phyloP scores from a whole-genome alignment of 2,888 invertebrate species.

The Hemaris fuciformis region DNA sequence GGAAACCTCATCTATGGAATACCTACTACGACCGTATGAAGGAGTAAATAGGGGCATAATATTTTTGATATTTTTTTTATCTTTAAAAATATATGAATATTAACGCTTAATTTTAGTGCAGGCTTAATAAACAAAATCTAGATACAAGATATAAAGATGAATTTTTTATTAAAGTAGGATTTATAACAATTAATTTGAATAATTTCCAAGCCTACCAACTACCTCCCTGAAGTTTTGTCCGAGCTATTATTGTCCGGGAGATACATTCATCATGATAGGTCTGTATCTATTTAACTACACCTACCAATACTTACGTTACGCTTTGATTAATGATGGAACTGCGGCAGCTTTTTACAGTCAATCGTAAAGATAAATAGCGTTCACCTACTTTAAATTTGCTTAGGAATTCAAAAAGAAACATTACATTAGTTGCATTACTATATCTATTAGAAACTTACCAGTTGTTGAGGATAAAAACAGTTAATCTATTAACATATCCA shows the following conservation, averaged over 20 bases:
- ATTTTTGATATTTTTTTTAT: too few species aligned
- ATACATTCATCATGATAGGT: slow-evolving; percentile 53
- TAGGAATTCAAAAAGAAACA: background rate
- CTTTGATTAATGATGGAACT: slow-evolving; percentile 33
- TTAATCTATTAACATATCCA: slow-evolving; percentile 6
- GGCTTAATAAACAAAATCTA: too few species aligned
- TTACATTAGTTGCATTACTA: background rate
- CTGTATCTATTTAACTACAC: slow-evolving; percentile 27
- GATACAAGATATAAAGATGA: too few species aligned
- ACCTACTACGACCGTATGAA: too few species aligned
- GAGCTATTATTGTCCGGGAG: slow-evolving; percentile 44
- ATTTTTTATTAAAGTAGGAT: too few species aligned
- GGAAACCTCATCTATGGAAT: too few species aligned
- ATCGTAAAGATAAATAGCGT: slow-evolving; percentile 14
- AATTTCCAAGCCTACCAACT: background rate
- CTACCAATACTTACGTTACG: slow-evolving; percentile 31
- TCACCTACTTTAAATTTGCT: slow-evolving; percentile 15
- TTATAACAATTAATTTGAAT: background rate
- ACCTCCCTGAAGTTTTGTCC: slow-evolving; percentile 26
- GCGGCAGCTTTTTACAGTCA: slow-evolving; percentile 13
- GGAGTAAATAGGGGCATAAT: too few species aligned
- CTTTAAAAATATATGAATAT: too few species aligned
- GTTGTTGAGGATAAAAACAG: background rate
- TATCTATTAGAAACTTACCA: background rate
- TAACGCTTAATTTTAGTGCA: too few species aligned